Evolutionary conservation across 2,888 invertebrate species (phyloP).

Genomic region (Lamellibrachia satsuma): DNA sequence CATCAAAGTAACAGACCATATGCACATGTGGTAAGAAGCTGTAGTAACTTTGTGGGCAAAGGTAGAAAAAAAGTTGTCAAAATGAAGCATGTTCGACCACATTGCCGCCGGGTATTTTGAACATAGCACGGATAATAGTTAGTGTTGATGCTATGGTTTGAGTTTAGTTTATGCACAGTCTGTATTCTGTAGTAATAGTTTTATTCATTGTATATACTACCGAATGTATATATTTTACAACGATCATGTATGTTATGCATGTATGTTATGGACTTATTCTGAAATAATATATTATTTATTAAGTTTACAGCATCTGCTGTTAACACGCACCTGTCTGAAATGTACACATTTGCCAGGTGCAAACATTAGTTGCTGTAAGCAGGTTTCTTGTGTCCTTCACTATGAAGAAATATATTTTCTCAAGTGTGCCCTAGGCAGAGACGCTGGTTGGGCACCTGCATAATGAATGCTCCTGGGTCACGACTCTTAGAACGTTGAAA

Average conservation of each 20-base stretch:
- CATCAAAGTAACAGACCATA: not conserved
- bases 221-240: not conserved
- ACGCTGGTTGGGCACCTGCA: slow-evolving; percentile 3
- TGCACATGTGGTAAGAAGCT: not conserved
- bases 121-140: not conserved
- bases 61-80: not conserved
- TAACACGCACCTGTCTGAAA: not conserved
- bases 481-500: not conserved
- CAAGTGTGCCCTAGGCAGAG: not conserved
- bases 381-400: not conserved
- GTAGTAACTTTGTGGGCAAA: not conserved
- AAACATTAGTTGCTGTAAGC: not conserved
- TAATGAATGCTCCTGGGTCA: not conserved
- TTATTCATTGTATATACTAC: slow-evolving; percentile 12
- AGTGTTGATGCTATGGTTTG: not conserved
- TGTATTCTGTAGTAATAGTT: not conserved
- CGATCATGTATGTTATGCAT: not conserved
- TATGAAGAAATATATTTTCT: not conserved
- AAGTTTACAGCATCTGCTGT: not conserved
- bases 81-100: not conserved
- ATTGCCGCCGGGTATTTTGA: not conserved
- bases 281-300: slow-evolving; percentile 9
- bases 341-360: not conserved
- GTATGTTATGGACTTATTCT: not conserved
- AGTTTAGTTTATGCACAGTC: not conserved